Conservation (phyloP, 2,888 invertebrate genomes). For the Harmothoe impar region DNA sequence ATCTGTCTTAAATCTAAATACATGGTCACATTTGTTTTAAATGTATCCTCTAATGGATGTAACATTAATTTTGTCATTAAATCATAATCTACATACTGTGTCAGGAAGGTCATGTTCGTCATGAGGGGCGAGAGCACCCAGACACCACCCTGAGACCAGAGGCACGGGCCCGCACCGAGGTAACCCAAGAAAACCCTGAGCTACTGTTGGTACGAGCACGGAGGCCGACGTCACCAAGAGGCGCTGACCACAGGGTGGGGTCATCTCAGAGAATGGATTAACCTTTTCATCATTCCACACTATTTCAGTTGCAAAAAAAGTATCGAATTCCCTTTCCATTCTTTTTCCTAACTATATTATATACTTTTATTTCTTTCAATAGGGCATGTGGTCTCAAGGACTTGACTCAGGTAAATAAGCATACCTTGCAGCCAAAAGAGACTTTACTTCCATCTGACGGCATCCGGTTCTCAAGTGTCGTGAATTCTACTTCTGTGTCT, state of each 20-base stretch:
- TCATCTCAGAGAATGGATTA: conserved; percentile 60
- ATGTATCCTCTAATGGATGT: no score
- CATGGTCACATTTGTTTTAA: no score
- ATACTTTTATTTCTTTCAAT: no score
- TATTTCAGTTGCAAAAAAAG: no score
- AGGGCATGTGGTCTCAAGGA: no score
- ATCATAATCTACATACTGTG: no score
- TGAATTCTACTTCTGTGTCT: conserved; percentile 26
- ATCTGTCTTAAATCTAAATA: no score
- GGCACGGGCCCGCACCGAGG: not conserved
- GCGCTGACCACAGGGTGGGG: not conserved
- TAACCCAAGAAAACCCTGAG: conserved; percentile 5
- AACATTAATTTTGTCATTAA: no score
- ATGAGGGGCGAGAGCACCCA: conserved; percentile 38
- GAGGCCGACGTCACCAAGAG: conserved; percentile 43
- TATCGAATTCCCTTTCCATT: no score
- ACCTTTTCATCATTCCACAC: conserved; percentile 47
- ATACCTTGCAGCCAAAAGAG: conserved; percentile 65
- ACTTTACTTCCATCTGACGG: conserved; percentile 15
- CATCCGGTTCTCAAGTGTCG: conserved; percentile 23
- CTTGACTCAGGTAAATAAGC: no score
- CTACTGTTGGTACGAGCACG: not conserved
- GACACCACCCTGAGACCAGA: not conserved
- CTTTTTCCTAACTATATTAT: no score
- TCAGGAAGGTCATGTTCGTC: conserved; percentile 30